These are phyloP conservation scores for Ophion obscuratus DNA, from an alignment of 2,888 invertebrate genomes.

Conservation along the genomic window DNA sequence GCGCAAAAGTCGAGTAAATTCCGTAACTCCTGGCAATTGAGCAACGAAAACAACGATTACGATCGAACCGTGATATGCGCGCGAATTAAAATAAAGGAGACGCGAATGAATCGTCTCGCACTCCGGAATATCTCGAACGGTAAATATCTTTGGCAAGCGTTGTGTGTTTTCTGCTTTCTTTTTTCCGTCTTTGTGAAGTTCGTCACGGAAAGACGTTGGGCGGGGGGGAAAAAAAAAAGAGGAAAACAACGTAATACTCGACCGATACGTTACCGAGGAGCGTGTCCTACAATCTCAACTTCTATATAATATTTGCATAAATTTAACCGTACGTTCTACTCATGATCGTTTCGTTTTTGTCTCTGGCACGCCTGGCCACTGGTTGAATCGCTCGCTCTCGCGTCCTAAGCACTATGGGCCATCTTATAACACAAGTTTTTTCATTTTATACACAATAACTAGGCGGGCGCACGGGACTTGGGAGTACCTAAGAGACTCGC, in stretches of 20 bases:
- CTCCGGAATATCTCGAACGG: constrained; percentile 28
- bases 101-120: neutral
- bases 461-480: constrained; percentile 35
- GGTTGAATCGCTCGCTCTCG: constrained; percentile 50
- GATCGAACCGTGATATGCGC: constrained; percentile 41
- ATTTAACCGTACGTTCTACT: constrained; percentile 35
- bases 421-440: constrained; percentile 67
- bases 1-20: too few relatives aligned
- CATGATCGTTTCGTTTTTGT: constrained; percentile 38
- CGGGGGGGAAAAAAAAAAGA: constrained; percentile 34
- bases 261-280: constrained; percentile 56
- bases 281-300: constrained; percentile 46
- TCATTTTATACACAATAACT: constrained; percentile 71
- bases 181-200: constrained; percentile 31
- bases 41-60: neutral
- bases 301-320: constrained; percentile 35
- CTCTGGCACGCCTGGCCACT: constrained; percentile 50
- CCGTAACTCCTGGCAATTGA: too few relatives aligned
- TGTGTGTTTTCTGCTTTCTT: constrained; percentile 28
- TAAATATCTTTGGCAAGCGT: constrained; percentile 62
- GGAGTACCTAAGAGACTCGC: constrained; percentile 61
- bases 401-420: constrained; percentile 74
- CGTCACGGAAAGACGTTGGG: constrained; percentile 37
- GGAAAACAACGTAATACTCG: constrained; percentile 48
- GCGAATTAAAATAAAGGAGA: neutral